A percentile compares a stretch with the other conserved stretches of the same genome.
These are phyloP conservation scores for zebrafish (Danio rerio) DNA, from an alignment of 2,113 vertebrate genomes.

Conservation along the genomic window DNA sequence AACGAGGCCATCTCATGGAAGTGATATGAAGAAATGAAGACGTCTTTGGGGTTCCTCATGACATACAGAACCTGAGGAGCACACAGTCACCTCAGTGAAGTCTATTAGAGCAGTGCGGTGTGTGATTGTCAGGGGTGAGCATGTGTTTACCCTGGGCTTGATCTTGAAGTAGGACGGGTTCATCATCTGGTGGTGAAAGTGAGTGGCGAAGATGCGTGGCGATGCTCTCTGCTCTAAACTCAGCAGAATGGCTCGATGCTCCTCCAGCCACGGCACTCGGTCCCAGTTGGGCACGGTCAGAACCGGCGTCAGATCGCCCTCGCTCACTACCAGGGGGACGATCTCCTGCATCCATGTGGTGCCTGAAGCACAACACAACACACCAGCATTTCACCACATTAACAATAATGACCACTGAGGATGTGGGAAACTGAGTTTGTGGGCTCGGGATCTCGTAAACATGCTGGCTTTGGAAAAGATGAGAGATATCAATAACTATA, in stretches of 20 bases:
- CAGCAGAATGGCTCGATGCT: conserved; percentile 31
- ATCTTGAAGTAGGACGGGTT: conserved; percentile 68
- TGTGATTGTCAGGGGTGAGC: no score
- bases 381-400: no score
- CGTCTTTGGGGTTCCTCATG: conserved; percentile 76
- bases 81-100: background rate
- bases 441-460: no score
- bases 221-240: conserved; percentile 71
- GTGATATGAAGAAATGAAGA: conserved; percentile 73
- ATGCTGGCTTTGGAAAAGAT: no score
- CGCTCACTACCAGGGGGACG: conserved; percentile 70
- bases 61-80: conserved; percentile 72
- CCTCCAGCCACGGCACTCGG: conserved; percentile 77
- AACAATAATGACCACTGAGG: no score
- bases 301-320: conserved; percentile 70
- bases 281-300: conserved; percentile 74
- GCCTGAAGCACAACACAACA: conserved; percentile 56
- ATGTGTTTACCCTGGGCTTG: conserved; percentile 73
- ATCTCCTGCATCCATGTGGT: conserved; percentile 81
- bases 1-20: conserved; percentile 64
- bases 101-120: background rate
- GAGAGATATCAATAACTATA: no score
- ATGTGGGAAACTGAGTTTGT: no score
- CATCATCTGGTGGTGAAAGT: conserved; percentile 73
- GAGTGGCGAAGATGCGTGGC: conserved; percentile 71